phyloP scores from a whole-genome alignment of 2,888 invertebrate species.

The Drosophila incognita region DNA sequence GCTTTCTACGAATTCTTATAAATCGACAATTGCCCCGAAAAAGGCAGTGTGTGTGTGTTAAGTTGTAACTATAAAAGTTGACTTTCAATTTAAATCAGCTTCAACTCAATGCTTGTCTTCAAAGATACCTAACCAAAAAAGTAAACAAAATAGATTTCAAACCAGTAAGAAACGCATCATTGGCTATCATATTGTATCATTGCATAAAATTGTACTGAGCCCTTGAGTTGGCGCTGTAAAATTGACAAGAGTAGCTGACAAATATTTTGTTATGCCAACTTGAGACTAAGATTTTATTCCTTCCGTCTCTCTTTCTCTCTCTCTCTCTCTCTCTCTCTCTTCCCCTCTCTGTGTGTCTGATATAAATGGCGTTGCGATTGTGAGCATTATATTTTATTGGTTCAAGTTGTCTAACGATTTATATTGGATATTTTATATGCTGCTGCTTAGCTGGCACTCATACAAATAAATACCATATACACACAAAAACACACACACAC shows the following conservation, averaged over 20 bases:
- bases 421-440: constrained; percentile 70
- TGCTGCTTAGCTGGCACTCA: constrained; percentile 62
- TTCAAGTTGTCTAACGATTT: constrained; percentile 70
- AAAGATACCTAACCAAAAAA: background rate
- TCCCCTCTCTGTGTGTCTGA: background rate
- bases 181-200: constrained; percentile 2
- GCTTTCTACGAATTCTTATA: background rate
- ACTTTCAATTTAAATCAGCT: background rate
- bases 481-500: constrained; percentile 24
- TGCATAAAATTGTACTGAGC: constrained; percentile 6
- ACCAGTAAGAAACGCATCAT: background rate
- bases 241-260: constrained; percentile 14
- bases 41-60: background rate
- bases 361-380: constrained; percentile 51
- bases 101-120: background rate
- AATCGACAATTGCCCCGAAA: constrained; percentile 10
- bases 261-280: constrained; percentile 25
- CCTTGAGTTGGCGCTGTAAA: constrained; percentile 8
- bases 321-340: background rate
- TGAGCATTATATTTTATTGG: constrained; percentile 70
- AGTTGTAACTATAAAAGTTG: background rate
- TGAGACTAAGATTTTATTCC: constrained; percentile 15
- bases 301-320: background rate
- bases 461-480: constrained; percentile 64
- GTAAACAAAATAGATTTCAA: background rate